A percentile compares a stretch with the other conserved stretches of the same genome.
phyloP scores from a whole-genome alignment of 37 sponge, comb jelly and placozoan species.

The Beroe forskalii region DNA sequence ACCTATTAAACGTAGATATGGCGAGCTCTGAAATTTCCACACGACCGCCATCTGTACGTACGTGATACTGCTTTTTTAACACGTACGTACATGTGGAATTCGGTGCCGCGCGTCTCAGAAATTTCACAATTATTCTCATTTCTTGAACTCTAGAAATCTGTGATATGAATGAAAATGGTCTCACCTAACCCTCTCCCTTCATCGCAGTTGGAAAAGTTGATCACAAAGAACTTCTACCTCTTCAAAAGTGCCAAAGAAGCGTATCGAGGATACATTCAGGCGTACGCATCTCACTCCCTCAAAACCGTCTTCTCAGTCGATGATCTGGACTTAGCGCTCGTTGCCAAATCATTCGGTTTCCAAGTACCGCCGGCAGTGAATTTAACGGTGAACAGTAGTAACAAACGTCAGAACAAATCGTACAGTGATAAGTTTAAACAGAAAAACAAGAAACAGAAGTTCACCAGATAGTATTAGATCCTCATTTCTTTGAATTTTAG shows the following conservation, averaged over 20 bases:
- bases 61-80: too few relatives aligned
- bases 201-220: conserved; percentile 86
- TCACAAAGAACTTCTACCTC: conserved; percentile 97
- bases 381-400: conserved; percentile 73
- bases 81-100: too few relatives aligned
- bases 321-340: conserved; percentile 80
- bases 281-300: conserved; percentile 94
- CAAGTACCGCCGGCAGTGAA: conserved; percentile 89
- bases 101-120: too few relatives aligned
- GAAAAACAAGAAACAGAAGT: conserved; percentile 37
- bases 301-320: conserved; percentile 90
- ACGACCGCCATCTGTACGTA: too few relatives aligned
- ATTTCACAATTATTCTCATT: too few relatives aligned
- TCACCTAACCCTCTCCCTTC: too few relatives aligned
- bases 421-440: conserved; percentile 30
- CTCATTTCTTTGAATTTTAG: background rate
- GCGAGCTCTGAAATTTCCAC: too few relatives aligned
- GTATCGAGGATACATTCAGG: conserved; percentile 90
- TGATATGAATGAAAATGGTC: too few relatives aligned
- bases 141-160: too few relatives aligned
- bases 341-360: conserved; percentile 94
- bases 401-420: conserved; percentile 57
- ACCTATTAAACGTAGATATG: too few relatives aligned
- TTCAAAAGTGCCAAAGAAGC: conserved; percentile 90
- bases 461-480: background rate